These are phyloP conservation scores for Rhabdomys dilectus DNA, from an alignment of 2,113 vertebrate genomes.

Conservation along the genomic window DNA sequence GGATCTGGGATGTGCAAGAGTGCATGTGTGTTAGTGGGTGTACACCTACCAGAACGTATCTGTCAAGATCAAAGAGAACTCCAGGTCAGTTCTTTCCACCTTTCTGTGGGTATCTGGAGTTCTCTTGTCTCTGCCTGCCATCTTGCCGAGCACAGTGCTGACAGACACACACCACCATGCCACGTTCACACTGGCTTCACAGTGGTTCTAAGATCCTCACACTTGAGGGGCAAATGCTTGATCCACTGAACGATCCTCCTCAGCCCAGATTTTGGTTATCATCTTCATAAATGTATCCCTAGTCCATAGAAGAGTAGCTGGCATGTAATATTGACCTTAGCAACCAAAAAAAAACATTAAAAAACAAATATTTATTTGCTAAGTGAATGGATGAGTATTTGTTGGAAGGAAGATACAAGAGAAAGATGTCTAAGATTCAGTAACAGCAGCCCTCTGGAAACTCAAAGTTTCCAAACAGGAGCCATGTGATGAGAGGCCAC, in stretches of 20 bases:
- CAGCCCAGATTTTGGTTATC: not conserved
- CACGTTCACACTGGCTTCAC: not conserved
- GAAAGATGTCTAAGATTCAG: not conserved
- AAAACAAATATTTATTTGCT: not conserved
- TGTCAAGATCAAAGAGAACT: not conserved
- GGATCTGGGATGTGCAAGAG: not conserved
- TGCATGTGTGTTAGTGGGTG: not conserved
- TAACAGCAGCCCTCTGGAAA: slow-evolving; percentile 4
- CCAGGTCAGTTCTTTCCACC: not conserved
- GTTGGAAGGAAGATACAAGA: not conserved
- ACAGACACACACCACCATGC: not conserved
- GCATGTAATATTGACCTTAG: not conserved
- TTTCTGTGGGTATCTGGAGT: not conserved
- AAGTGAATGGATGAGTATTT: not conserved
- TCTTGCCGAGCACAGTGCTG: not conserved
- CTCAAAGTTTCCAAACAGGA: not conserved
- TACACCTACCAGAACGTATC: not conserved
- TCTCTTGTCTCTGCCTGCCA: not conserved
- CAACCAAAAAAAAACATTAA: not conserved
- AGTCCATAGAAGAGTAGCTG: not conserved
- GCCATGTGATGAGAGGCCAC: not conserved
- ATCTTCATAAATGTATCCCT: not conserved
- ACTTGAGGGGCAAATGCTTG: not conserved
- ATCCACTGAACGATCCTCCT: not conserved
- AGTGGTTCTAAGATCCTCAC: not conserved